phyloP scores from a whole-genome alignment of 2,797 vertebrate species.

The Rhinatrema bivittatum region DNA sequence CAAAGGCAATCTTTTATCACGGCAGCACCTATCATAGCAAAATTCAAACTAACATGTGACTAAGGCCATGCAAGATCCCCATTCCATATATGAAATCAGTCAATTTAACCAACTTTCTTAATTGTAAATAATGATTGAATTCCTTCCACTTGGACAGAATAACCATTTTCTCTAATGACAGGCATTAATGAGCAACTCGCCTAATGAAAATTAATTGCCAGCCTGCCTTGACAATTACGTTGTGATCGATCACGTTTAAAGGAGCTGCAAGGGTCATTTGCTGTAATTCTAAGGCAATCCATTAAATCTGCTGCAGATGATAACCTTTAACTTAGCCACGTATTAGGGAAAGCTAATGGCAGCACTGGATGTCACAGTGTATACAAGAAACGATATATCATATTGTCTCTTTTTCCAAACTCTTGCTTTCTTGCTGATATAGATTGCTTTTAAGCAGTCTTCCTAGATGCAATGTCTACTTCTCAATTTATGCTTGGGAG shows the following conservation, averaged over 20 bases:
- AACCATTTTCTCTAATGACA: conserved; percentile 32
- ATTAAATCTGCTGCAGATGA: conserved; percentile 49
- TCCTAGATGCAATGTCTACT: no score
- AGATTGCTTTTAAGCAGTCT: no score
- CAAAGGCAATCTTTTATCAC: no score
- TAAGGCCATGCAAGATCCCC: not conserved
- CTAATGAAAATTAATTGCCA: conserved; percentile 64
- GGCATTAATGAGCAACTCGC: conserved; percentile 45
- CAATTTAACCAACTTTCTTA: conserved; percentile 25
- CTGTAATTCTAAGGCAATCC: conserved; percentile 50
- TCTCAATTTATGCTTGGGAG: no score
- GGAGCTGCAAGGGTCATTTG: conserved; percentile 49
- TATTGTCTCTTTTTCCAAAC: conserved; percentile 24
- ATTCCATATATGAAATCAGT: conserved; percentile 7
- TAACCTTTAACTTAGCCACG: conserved; percentile 47
- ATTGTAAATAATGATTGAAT: conserved; percentile 38
- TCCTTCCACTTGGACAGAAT: conserved; percentile 34
- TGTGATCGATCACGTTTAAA: conserved; percentile 56
- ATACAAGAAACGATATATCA: conserved; percentile 49
- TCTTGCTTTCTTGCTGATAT: not conserved
- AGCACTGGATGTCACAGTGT: conserved; percentile 40
- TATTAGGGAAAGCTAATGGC: conserved; percentile 44
- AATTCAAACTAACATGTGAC: not conserved
- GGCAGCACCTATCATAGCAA: conserved; percentile 11
- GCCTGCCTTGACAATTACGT: conserved; percentile 43